These are phyloP conservation scores for Habrosyne pyritoides DNA, from an alignment of 2,888 invertebrate genomes.

Conservation along the genomic window DNA sequence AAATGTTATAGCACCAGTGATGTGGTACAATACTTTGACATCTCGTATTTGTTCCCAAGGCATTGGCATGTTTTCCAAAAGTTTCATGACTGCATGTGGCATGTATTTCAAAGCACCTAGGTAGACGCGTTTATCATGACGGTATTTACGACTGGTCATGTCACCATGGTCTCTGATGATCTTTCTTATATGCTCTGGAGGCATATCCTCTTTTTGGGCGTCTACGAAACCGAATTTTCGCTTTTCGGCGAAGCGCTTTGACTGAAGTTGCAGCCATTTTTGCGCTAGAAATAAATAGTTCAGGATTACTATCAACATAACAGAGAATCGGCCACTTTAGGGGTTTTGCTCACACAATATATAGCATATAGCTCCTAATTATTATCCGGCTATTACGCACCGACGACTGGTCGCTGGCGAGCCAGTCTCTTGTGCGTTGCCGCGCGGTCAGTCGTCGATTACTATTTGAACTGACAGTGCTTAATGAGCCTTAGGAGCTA, in stretches of 20 bases:
- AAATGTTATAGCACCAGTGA: conserved; percentile 99
- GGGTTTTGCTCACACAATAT: too few species aligned
- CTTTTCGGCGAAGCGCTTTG: conserved; percentile 99
- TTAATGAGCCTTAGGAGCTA: too few species aligned
- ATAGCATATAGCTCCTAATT: too few species aligned
- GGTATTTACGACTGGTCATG: conserved; percentile 99
- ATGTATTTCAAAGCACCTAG: conserved; percentile 99
- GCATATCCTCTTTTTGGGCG: conserved; percentile 99
- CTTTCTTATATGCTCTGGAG: conserved; percentile 99
- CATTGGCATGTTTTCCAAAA: conserved; percentile 99
- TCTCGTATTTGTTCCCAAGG: conserved; percentile 99
- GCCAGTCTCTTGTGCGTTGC: too few species aligned
- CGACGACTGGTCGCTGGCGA: too few species aligned
- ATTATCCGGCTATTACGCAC: too few species aligned
- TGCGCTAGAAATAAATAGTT: conserved; percentile 82
- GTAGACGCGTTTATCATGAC: conserved; percentile 99
- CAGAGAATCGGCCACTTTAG: too few species aligned
- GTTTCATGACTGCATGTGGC: conserved; percentile 99
- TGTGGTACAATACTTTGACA: conserved; percentile 98
- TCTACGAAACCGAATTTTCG: conserved; percentile 99
- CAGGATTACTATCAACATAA: not conserved
- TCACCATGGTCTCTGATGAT: conserved; percentile 99
- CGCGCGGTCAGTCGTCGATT: too few species aligned
- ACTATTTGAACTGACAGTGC: too few species aligned
- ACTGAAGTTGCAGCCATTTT: conserved; percentile 99